Conservation (phyloP, 2,888 invertebrate species). For the Scrobipalpa atriplicella region DNA sequence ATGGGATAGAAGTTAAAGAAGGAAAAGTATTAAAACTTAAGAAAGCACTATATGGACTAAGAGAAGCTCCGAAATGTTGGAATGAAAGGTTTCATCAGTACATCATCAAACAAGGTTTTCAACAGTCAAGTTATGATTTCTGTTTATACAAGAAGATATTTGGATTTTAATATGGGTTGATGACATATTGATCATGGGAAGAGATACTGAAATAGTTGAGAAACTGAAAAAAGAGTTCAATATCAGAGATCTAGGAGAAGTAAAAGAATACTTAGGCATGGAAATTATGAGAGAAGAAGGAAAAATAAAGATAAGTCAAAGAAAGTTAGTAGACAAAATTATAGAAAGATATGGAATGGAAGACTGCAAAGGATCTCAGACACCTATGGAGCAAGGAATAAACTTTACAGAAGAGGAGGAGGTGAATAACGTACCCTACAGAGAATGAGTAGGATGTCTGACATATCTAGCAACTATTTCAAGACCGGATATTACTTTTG, state of each 20-base stretch:
- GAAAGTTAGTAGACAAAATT: conserved; percentile 13
- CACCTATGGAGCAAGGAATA: not conserved
- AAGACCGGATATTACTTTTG: conserved; percentile 9
- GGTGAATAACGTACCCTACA: conserved; percentile 11
- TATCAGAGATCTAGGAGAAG: conserved; percentile 1
- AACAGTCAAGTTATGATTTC: conserved; percentile 11
- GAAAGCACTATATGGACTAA: conserved; percentile 33
- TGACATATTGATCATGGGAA: not conserved
- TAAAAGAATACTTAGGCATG: conserved; percentile 11
- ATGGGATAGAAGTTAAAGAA: conserved; percentile 29
- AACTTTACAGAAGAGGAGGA: too few species aligned
- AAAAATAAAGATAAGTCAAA: not conserved
- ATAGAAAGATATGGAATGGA: conserved; percentile 20
- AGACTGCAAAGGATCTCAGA: not conserved
- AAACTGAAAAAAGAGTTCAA: conserved; percentile 21
- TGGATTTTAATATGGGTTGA: too few species aligned
- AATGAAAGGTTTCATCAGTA: conserved; percentile 32
- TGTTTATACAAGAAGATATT: conserved; percentile 18
- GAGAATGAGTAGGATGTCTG: conserved; percentile 4
- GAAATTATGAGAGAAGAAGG: conserved; percentile 1
- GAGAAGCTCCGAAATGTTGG: conserved; percentile 34
- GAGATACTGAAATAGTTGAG: too few species aligned
- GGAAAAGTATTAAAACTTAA: conserved; percentile 33
- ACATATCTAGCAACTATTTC: not conserved
- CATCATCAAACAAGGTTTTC: conserved; percentile 8